These are phyloP conservation scores for Nothobranchius furzeri DNA, from an alignment of 2,113 vertebrate genomes.

Conservation along the genomic window DNA sequence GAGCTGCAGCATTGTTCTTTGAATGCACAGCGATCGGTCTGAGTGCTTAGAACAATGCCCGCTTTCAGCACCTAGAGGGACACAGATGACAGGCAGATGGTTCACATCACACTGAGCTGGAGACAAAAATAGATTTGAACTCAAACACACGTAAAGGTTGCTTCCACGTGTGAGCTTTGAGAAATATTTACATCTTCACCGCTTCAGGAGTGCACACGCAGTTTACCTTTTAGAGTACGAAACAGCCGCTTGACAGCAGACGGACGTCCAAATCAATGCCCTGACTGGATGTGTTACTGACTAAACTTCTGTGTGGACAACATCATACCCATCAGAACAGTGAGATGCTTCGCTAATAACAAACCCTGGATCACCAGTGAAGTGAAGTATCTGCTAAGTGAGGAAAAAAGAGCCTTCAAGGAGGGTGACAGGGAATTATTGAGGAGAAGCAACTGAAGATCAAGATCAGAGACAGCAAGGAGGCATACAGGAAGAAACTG, in stretches of 20 bases:
- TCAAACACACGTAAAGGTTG: constrained; percentile 25
- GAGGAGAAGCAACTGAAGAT: too few species aligned
- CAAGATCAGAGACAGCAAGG: too few species aligned
- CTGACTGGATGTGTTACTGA: too few species aligned
- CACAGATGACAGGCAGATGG: constrained; percentile 59
- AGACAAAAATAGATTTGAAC: constrained; percentile 25
- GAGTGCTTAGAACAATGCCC: constrained; percentile 52
- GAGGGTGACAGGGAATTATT: too few species aligned
- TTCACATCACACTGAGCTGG: constrained; percentile 34
- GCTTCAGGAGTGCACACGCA: neutral
- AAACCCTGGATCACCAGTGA: too few species aligned
- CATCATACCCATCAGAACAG: too few species aligned
- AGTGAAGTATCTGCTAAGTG: too few species aligned
- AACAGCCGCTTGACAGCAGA: constrained; percentile 10
- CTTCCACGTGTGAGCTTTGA: constrained; percentile 12
- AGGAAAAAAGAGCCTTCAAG: too few species aligned
- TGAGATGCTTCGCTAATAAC: too few species aligned
- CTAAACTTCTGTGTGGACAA: too few species aligned
- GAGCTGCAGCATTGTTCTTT: constrained; percentile 32
- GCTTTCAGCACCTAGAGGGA: constrained; percentile 47
- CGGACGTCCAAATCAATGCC: too few species aligned
- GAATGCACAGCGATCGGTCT: constrained; percentile 32
- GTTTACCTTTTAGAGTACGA: constrained; percentile 1
- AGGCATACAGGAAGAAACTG: too few species aligned
- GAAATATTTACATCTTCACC: neutral